Conservation (phyloP, 2,797 vertebrate genomes). For the Cuniculus paca region DNA sequence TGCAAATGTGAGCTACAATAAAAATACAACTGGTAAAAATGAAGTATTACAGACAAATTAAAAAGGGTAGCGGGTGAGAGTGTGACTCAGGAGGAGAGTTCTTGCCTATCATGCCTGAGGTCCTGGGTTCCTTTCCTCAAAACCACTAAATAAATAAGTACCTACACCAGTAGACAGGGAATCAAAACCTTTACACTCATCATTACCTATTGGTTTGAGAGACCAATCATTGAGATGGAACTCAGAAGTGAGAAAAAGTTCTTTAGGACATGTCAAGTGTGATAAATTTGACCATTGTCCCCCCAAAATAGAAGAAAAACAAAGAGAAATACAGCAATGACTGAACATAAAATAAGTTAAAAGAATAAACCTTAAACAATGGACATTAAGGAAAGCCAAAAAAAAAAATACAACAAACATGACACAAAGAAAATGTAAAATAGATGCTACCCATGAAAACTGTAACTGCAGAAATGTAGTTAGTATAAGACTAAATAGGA, state of each 20-base stretch:
- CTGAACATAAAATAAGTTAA: background rate
- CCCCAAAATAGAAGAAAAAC: too few relatives aligned
- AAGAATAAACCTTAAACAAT: accelerated
- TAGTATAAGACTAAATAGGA: too few relatives aligned
- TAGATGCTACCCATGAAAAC: background rate
- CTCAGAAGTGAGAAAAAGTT: background rate
- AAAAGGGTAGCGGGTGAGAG: background rate
- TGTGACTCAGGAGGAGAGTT: too few relatives aligned
- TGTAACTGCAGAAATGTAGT: accelerated
- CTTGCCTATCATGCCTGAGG: background rate
- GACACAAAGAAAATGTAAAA: background rate
- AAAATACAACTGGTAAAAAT: background rate
- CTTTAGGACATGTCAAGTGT: too few relatives aligned
- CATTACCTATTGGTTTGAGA: background rate
- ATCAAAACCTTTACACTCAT: accelerated
- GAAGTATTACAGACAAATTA: background rate
- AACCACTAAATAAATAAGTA: background rate
- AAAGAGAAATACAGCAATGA: accelerated
- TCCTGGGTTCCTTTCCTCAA: background rate
- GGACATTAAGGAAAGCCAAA: too few relatives aligned
- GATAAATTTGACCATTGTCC: background rate
- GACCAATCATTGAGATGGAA: background rate
- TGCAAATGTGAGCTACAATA: background rate
- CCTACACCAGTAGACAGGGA: background rate
- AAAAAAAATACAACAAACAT: background rate